Evolutionary conservation across 2,797 vertebrate species (phyloP).

Genomic region (Apogon hyalosoma): DNA sequence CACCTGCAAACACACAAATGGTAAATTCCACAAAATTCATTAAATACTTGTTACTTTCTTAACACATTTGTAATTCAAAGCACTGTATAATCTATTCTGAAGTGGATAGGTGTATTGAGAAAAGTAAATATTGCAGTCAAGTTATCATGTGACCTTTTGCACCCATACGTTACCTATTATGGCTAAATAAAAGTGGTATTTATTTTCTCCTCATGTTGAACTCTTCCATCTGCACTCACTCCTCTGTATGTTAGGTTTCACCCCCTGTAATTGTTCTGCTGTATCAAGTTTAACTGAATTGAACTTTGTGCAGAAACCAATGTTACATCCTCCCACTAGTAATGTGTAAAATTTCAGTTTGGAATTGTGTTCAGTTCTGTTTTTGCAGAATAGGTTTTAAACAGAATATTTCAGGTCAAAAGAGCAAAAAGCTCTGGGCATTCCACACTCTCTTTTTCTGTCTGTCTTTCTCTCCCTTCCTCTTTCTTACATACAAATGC

Average conservation of each 20-base stretch:
- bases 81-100: neutral
- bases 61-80: too few species aligned
- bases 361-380: neutral
- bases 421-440: too few species aligned
- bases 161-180: neutral
- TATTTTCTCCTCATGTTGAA: neutral
- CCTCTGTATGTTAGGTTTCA: slow-evolving; percentile 7
- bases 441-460: neutral
- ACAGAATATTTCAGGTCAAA: too few species aligned
- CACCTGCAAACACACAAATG: slow-evolving; percentile 7
- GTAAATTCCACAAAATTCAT: too few species aligned
- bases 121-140: neutral
- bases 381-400: neutral
- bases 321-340: neutral
- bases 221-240: slow-evolving; percentile 11
- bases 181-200: neutral
- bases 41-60: too few species aligned
- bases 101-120: too few species aligned
- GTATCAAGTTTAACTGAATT: neutral
- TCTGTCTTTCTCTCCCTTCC: neutral
- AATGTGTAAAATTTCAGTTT: neutral
- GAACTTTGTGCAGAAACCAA: slow-evolving; percentile 1
- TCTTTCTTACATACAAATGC: neutral
- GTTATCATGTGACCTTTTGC: neutral
- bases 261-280: neutral